Base-by-base conservation (phyloP, 2,797 vertebrate genomes). In the Paratrypauchen microcephalus region DNA sequence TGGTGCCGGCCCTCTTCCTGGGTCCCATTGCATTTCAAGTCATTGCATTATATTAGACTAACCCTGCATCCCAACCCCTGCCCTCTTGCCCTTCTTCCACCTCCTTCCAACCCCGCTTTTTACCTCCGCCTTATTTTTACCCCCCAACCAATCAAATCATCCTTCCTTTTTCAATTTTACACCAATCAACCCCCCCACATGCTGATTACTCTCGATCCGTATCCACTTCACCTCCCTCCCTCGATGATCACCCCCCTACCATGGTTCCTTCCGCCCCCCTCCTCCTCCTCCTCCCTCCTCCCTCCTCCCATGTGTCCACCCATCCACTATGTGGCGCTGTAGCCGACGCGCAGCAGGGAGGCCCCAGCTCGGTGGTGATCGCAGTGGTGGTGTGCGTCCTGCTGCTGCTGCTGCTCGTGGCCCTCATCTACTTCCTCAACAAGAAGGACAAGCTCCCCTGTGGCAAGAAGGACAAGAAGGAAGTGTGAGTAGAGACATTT, bases 341-440 rank as follows among this genome's bases (percentile, higher is more conserved):
- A 85, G 92, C 92, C 19, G 91, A 93, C 67, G 86, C 82, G 45
- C 89, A 94, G 75, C 94, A 95, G 81, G 94, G 91, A 0, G 95
- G 95, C 50, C 93, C 94, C 77, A 93, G 93, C 16, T 87, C 84
- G 1, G 95, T 95, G 2, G 94, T 97, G 82, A 91, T 96, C 21
- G 96, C 95, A 0, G 95, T 97, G 83, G 95, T 96, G 23, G 93
- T 96, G 75, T 96, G 96, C 5, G 96, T 97, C 68, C 91, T 96
- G 59, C 91, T 97, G 68, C 92, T 97, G 57, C 94, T 97, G 16
- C 84, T 97, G 23, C 81, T 96, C 52, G 95, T 97, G 2, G 94
- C 90, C 1, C 76, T 92, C 66, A 89, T 97, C 88, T 97, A 95
- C 84, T 96, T 93, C 89, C 92, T 97, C 80, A 92, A 91, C 81